phyloP scores from a whole-genome alignment of 2,113 vertebrate species.

The Macquaria ambigua region DNA sequence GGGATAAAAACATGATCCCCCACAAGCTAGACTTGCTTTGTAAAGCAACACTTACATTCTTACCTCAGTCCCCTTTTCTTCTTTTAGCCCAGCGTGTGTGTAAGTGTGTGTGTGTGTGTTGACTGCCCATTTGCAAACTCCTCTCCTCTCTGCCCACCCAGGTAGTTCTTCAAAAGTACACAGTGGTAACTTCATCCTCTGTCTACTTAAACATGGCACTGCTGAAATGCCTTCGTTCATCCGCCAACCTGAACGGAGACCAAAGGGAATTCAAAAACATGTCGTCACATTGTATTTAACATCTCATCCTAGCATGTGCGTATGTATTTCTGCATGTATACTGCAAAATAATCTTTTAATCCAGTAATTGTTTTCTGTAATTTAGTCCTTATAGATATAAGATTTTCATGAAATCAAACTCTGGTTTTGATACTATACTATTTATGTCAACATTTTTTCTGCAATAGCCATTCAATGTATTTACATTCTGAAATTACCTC shows the following conservation, averaged over 20 bases:
- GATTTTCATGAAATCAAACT: background rate
- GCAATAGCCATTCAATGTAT: background rate
- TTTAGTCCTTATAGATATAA: background rate
- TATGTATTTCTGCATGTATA: background rate
- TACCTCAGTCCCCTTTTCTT: constrained; percentile 25
- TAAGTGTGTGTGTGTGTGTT: constrained; percentile 45
- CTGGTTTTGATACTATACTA: background rate
- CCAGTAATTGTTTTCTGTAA: background rate
- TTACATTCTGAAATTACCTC: background rate
- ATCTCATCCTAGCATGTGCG: background rate
- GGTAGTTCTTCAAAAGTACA: constrained; percentile 68
- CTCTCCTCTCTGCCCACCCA: constrained; percentile 75
- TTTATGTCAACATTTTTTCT: background rate
- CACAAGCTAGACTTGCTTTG: background rate
- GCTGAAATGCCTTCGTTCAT: constrained; percentile 46
- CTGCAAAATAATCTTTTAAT: background rate
- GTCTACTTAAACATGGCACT: constrained; percentile 61
- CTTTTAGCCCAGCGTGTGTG: constrained; percentile 26
- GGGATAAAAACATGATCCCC: constrained; percentile 20
- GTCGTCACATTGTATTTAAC: background rate
- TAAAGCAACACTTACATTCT: constrained; percentile 45
- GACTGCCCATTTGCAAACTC: constrained; percentile 55
- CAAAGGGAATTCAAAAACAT: constrained; percentile 25
- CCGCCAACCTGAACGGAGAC: constrained; percentile 25
- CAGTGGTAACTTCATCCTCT: constrained; percentile 72